Base-by-base conservation (phyloP, 2,797 vertebrate genomes). In the Fistularia commersonii region DNA sequence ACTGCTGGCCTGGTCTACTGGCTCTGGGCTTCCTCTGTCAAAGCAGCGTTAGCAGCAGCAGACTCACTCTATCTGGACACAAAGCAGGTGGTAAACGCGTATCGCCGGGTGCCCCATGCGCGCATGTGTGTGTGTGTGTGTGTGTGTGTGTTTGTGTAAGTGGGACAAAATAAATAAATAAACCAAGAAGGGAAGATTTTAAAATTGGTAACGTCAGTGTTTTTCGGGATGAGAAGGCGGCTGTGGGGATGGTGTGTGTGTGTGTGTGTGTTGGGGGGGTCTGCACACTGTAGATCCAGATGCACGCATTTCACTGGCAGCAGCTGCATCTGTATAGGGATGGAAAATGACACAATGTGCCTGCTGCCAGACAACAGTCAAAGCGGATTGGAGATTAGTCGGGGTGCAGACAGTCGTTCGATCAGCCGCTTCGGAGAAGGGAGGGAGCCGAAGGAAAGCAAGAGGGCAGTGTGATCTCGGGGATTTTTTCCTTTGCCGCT, bases 401-500 rank as follows among this genome's bases (percentile, higher is more conserved):
- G 36, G 49, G 76, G 47, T 64, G 57, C 73, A 76, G 72, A 56
- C 45, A 44, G 57, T 74, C 52, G 66, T 73, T 79, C 66, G 75
- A 68, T 73, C 71, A 66, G 63, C 50, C 37, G n/a, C n/a, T n/a
- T n/a, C n/a, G n/a, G 59, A 54, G 66, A 62, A 71, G 68, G 55
- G 58, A 64, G 72, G 41, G 53, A 78, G 32, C 72, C 68, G 81
- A 74, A 71, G 84, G 77, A 66, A 87, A 93, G 91, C 86, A 86
- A 92, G 92, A 92, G 91, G 93, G 92, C 91, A 92, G 89, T 94
- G 90, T 93, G 79, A 90, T 86, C 90, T 87, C 75, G 75, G 83
- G 80, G 83, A 88, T 90, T 88, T 82, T 87, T 82, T 69, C 48
- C 12, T 51, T 39, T 8, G 13, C 42, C 8, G 54, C 32, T 45